phyloP scores from a whole-genome alignment of 2,888 invertebrate species.

The Pachliopta kotzebuea region DNA sequence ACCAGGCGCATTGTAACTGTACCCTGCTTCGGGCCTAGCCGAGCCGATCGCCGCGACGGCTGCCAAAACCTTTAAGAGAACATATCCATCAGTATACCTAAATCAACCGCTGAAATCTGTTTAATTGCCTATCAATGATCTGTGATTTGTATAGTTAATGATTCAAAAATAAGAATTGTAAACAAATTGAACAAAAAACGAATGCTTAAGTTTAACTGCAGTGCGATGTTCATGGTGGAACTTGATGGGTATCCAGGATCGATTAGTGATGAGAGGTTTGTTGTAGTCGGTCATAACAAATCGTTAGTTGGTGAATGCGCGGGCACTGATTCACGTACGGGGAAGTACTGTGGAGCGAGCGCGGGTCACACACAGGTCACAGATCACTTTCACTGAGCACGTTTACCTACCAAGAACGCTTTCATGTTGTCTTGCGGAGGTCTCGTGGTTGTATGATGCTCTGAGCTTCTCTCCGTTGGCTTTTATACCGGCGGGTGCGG shows the following conservation, averaged over 20 bases:
- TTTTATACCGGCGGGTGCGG: slow-evolving; percentile 68
- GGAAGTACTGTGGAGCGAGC: slow-evolving; percentile 55
- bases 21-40: slow-evolving; percentile 82
- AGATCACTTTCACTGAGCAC: slow-evolving; percentile 73
- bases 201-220: not conserved
- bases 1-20: slow-evolving; percentile 78
- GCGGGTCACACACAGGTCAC: slow-evolving; percentile 69
- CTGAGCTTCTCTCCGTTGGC: slow-evolving; percentile 56
- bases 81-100: slow-evolving; percentile 10
- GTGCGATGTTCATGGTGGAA: slow-evolving; percentile 1
- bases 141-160: slow-evolving; percentile 12
- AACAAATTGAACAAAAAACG: not conserved
- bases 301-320: slow-evolving; percentile 33
- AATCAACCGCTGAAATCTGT: not conserved
- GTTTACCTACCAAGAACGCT: slow-evolving; percentile 79
- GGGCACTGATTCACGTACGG: slow-evolving; percentile 60
- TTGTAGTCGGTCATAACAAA: slow-evolving; percentile 20
- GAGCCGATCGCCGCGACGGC: slow-evolving; percentile 80
- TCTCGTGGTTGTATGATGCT: slow-evolving; percentile 76
- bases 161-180: not conserved
- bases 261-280: slow-evolving; percentile 24
- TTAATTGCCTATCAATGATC: slow-evolving; percentile 5
- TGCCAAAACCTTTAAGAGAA: slow-evolving; percentile 70
- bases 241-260: slow-evolving; percentile 12
- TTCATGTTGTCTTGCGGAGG: slow-evolving; percentile 79